These are phyloP conservation scores for Microplitis demolitor DNA, from an alignment of 1,140 invertebrate species.

Conservation along the genomic window DNA sequence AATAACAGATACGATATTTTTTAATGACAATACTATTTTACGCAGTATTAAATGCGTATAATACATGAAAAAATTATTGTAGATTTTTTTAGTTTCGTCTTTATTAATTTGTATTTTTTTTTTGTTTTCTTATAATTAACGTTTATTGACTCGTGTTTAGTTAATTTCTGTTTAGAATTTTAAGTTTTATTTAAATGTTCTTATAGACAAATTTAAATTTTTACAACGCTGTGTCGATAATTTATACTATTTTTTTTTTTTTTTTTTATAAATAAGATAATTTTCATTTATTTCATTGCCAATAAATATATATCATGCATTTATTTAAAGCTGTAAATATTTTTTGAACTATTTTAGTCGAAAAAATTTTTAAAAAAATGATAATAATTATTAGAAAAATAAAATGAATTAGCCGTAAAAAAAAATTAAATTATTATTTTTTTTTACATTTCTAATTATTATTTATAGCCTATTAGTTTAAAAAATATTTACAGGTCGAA, in stretches of 20 bases:
- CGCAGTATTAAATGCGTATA: constrained; percentile 33
- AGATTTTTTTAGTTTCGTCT: neutral
- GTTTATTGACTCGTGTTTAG: neutral
- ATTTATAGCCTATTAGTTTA: no score
- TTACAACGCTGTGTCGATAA: no score
- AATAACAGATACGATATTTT: constrained; percentile 42
- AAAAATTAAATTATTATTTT: no score
- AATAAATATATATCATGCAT: no score
- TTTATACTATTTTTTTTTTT: no score
- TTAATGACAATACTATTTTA: constrained; percentile 49
- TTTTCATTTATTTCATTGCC: no score
- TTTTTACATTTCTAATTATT: no score
- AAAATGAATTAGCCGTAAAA: no score
- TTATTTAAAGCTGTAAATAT: no score
- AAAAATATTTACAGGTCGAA: no score
- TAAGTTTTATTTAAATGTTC: neutral
- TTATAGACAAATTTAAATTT: neutral
- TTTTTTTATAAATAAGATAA: neutral
- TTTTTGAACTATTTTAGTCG: no score
- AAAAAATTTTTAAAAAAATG: neutral
- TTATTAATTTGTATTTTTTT: no score
- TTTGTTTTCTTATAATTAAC: neutral
- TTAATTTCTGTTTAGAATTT: constrained; percentile 26
- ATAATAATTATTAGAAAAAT: neutral
- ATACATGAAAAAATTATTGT: constrained; percentile 9